A percentile compares a stretch with the other conserved stretches of the same genome.
Evolutionary conservation across 2,113 vertebrate genomes (phyloP).

Genomic region (Leuciscus idus): DNA sequence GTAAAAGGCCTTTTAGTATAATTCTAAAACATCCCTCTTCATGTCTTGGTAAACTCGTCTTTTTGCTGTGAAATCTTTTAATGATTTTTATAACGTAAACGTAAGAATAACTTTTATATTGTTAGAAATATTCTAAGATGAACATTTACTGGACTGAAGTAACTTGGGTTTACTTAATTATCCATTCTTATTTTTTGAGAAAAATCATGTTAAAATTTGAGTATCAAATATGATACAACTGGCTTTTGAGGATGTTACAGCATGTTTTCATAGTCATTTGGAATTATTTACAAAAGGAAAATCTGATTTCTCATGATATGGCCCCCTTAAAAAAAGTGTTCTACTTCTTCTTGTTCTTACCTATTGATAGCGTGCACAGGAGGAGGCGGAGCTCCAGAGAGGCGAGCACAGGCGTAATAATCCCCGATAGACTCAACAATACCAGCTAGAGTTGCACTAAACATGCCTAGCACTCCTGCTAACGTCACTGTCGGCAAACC

Average conservation of each 20-base stretch:
- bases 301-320: not conserved
- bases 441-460: constrained; percentile 91
- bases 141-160: too few relatives aligned
- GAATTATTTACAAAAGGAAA: not conserved
- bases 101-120: too few relatives aligned
- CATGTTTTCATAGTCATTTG: not conserved
- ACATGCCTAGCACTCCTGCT: constrained; percentile 93
- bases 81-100: too few relatives aligned
- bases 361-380: constrained; percentile 96
- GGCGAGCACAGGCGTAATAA: constrained; percentile 94
- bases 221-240: too few relatives aligned
- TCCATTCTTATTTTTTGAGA: too few relatives aligned
- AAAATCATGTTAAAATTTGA: too few relatives aligned
- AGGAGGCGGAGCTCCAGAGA: constrained; percentile 88
- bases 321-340: not conserved
- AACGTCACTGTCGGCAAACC: constrained; percentile 89
- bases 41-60: not conserved
- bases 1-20: not conserved
- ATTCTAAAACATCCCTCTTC: not conserved
- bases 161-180: too few relatives aligned
- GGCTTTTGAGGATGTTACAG: not conserved
- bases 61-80: not conserved
- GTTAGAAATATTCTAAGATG: too few relatives aligned
- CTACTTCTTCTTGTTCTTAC: constrained; percentile 65
- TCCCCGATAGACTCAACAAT: constrained; percentile 97